These are phyloP conservation scores for Procambarus clarkii DNA, from an alignment of 1,140 invertebrate genomes.

Conservation along the genomic window DNA sequence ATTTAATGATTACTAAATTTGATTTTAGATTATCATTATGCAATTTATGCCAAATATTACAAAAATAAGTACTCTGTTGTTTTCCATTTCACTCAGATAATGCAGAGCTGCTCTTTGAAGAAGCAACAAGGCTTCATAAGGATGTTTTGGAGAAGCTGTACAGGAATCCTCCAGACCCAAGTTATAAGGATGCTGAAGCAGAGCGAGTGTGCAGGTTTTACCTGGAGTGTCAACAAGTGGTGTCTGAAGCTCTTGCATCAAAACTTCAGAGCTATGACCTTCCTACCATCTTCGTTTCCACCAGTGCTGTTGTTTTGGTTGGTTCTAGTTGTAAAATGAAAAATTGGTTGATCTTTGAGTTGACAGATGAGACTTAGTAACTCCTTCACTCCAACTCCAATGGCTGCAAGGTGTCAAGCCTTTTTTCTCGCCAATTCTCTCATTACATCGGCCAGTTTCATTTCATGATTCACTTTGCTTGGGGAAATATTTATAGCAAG, in stretches of 20 bases:
- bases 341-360: no score
- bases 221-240: constrained; percentile 39
- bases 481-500: no score
- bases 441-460: no score
- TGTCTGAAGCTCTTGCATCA: constrained; percentile 51
- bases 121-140: constrained; percentile 46
- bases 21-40: no score
- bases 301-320: constrained; percentile 52
- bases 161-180: constrained; percentile 4
- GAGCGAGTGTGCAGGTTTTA: constrained; percentile 52
- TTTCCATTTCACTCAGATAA: constrained; percentile 22
- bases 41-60: no score
- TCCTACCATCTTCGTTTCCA: constrained; percentile 38
- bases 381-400: no score
- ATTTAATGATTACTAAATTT: no score
- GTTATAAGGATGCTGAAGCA: background rate
- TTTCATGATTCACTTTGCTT: no score
- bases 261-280: constrained; percentile 64
- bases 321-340: background rate
- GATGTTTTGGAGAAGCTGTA: constrained; percentile 19
- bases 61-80: background rate
- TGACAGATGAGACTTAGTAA: no score
- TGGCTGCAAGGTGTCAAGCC: no score
- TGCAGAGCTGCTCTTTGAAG: constrained; percentile 44
- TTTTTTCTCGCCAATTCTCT: no score